Conservation (phyloP, 2,113 vertebrate genomes). For the Rafetus swinhoei region DNA sequence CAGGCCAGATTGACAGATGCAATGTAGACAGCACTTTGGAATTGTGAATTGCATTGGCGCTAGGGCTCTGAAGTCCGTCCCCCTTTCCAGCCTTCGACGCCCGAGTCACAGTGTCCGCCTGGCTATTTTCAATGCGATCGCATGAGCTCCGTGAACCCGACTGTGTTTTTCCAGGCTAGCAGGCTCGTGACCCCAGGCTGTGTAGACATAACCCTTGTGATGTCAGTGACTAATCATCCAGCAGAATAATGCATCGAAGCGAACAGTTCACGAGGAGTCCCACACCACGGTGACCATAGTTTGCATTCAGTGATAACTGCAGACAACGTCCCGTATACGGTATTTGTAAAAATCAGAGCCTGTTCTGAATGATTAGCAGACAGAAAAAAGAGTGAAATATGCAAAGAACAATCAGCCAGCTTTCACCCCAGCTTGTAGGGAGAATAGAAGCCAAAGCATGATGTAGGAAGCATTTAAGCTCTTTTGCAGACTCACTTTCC, state of each 20-base stretch:
- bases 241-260: not conserved
- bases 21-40: not conserved
- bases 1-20: too few species aligned
- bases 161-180: not conserved
- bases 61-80: not conserved
- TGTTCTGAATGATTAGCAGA: not conserved
- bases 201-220: not conserved
- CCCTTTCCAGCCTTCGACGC: not conserved
- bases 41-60: not conserved
- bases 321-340: not conserved
- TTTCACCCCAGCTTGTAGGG: not conserved
- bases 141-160: not conserved
- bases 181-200: not conserved
- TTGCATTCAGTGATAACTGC: not conserved
- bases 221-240: not conserved
- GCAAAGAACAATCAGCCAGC: not conserved
- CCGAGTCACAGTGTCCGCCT: not conserved
- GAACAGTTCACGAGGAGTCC: fast-evolving
- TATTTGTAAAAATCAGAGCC: not conserved
- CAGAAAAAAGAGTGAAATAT: not conserved
- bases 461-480: not conserved
- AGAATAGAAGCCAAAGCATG: not conserved
- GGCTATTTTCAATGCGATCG: not conserved
- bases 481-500: not conserved
- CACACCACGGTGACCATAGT: not conserved